Base-by-base conservation (phyloP, 2,797 vertebrate genomes). In the Argyrosomus regius region DNA sequence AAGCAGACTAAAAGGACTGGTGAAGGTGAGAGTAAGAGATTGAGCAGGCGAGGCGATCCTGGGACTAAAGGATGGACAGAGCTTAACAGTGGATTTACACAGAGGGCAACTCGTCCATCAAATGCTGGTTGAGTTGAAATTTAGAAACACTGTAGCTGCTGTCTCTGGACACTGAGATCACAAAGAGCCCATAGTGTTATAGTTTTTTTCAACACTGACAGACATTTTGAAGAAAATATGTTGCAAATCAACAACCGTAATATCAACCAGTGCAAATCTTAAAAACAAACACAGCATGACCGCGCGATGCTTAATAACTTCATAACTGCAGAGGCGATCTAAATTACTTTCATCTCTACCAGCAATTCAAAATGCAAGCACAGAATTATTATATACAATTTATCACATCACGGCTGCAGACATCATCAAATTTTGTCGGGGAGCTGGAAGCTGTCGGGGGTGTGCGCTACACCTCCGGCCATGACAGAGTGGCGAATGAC, bases 61-160 rank as follows among this genome's bases (percentile, higher is more conserved):
- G 78, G 22, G 74, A 59, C 59, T 59, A 24, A 64, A 77, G 20
- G 70, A 83, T 64, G 81, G 80, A 53, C 46, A 58, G 75, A 86
- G 82, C 75, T 89, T 85, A 82, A 80, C 74, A 75, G 83, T 77
- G 90, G 82, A 92, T 92, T 91, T 88, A 86, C 84, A 79, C 78
- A 81, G 61, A 77, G 75, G 81, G 80, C 62, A 77, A 83, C 81
- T 81, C 14, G 60, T 72, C 88, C 72, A 82, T 88, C 41, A 84
- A 82, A 87, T 46, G 17, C 72, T 71, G 77, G 87, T 87, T 62
- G 71, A 81, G 78, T 18, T 86, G 41, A 82, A 87, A 85, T 81
- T 64, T 53, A 73, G 75, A 85, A 73, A 77, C 58, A n/a, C 49
- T 50, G 62, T 31, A 75, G 53, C 53, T 65, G 31, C 45, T 65